These are phyloP conservation scores for Peromyscus leucopus DNA, from an alignment of 2,113 vertebrate species.

Conservation along the genomic window DNA sequence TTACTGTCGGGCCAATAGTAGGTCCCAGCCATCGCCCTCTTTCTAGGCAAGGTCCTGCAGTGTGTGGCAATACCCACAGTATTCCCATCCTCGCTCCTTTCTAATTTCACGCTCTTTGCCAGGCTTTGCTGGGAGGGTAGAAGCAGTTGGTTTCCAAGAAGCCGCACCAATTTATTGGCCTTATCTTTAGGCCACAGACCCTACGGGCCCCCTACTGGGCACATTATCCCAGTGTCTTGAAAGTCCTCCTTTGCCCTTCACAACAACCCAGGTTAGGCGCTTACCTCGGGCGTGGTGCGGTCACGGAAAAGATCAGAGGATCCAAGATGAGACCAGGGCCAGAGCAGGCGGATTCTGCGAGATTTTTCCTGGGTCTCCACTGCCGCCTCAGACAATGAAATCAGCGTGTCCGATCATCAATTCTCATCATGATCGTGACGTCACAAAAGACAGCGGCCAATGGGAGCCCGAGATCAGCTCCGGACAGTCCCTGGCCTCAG, in stretches of 20 bases:
- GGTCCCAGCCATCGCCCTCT: slow-evolving; percentile 11
- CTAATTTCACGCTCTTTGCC: slow-evolving; percentile 33
- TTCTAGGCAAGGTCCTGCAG: slow-evolving; percentile 3
- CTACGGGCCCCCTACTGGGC: slow-evolving; percentile 43
- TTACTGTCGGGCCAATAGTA: neutral
- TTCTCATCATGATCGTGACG: slow-evolving; percentile 99
- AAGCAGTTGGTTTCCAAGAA: slow-evolving; percentile 41
- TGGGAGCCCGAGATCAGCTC: slow-evolving; percentile 90
- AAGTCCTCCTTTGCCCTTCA: slow-evolving; percentile 60
- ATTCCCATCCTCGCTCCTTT: slow-evolving; percentile 47
- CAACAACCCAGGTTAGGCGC: slow-evolving; percentile 34
- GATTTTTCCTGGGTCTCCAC: slow-evolving; percentile 92
- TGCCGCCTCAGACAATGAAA: slow-evolving; percentile 97
- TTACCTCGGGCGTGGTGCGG: slow-evolving; percentile 78
- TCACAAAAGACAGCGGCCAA: slow-evolving; percentile 94
- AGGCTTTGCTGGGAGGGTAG: neutral
- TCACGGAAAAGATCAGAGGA: slow-evolving; percentile 49
- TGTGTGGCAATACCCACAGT: slow-evolving; percentile 46
- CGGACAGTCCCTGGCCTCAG: slow-evolving; percentile 86
- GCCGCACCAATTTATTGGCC: slow-evolving; percentile 54
- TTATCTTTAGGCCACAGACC: slow-evolving; percentile 59
- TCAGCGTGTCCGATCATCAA: slow-evolving; percentile 99
- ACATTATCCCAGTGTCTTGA: slow-evolving; percentile 50
- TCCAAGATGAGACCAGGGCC: slow-evolving; percentile 53
- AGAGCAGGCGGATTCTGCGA: slow-evolving; percentile 90